Conservation (phyloP, 2,113 vertebrate genomes). For the Porphyrio hochstetteri region DNA sequence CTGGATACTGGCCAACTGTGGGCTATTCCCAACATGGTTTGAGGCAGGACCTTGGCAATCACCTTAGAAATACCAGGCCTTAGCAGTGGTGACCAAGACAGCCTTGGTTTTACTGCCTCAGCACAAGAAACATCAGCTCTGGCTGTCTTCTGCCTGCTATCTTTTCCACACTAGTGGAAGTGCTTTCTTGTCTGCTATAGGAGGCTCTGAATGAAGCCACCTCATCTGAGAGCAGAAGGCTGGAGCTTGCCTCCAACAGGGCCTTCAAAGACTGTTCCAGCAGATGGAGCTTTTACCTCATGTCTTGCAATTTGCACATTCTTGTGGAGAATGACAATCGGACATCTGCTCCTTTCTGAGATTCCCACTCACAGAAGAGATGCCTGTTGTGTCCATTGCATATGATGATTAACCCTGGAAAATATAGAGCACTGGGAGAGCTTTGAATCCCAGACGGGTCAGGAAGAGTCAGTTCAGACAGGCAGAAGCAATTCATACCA, state of each 20-base stretch:
- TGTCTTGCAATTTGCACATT: constrained; percentile 17
- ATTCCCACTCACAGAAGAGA: not conserved
- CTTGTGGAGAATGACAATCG: not conserved
- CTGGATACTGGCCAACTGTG: not conserved
- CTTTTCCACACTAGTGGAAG: not conserved
- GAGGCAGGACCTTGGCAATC: not conserved
- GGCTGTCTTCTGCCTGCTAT: not conserved
- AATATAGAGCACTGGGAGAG: not conserved
- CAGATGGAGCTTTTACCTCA: constrained; percentile 63
- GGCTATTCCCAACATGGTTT: not conserved
- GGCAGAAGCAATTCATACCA: not conserved
- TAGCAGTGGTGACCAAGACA: not conserved
- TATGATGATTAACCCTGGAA: not conserved
- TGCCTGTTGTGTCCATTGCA: not conserved
- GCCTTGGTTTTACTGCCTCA: not conserved
- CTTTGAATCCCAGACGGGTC: not conserved
- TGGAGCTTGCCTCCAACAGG: constrained; percentile 11
- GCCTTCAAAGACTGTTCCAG: constrained; percentile 45
- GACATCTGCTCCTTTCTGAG: not conserved
- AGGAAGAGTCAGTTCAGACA: not conserved
- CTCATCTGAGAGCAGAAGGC: not conserved
- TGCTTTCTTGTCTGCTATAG: not conserved
- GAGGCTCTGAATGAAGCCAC: not conserved
- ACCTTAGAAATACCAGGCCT: not conserved
- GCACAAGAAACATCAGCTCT: not conserved